These are phyloP conservation scores for Acanthoscelides obtectus DNA, from an alignment of 2,888 invertebrate species.

Conservation along the genomic window DNA sequence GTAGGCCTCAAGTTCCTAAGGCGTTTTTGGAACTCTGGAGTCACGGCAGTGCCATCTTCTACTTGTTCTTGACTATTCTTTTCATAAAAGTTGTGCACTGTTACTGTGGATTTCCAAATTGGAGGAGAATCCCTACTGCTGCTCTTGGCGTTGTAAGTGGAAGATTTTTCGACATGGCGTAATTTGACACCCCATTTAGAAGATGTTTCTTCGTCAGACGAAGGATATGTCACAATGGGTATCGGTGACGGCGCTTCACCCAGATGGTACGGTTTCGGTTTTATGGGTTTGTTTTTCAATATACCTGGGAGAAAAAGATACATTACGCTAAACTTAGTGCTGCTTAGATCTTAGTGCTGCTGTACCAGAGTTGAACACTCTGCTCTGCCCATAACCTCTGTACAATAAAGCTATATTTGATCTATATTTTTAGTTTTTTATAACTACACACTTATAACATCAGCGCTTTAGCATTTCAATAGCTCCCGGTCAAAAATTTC, in stretches of 20 bases:
- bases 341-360: too few species aligned
- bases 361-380: too few species aligned
- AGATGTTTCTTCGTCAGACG: conserved; percentile 25
- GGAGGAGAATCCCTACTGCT: too few species aligned
- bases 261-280: conserved; percentile 70
- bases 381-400: too few species aligned
- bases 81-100: conserved; percentile 38
- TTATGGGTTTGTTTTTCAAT: conserved; percentile 68
- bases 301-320: conserved; percentile 52
- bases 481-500: too few species aligned
- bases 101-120: conserved; percentile 48
- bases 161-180: conserved; percentile 42
- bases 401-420: too few species aligned
- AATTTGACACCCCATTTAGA: conserved; percentile 52
- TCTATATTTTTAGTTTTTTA: too few species aligned
- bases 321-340: too few species aligned
- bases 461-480: too few species aligned
- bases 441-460: too few species aligned
- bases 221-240: background rate
- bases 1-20: conserved; percentile 38
- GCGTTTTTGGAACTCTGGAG: conserved; percentile 42
- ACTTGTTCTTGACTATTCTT: conserved; percentile 1
- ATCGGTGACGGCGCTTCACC: conserved; percentile 39
- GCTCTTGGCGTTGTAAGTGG: conserved; percentile 7
- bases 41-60: conserved; percentile 13